Percentiles rank a stretch among this genome's conserved stretches.
These are phyloP conservation scores for Oreochromis aureus DNA, from an alignment of 2,113 vertebrate species.

Conservation along the genomic window DNA sequence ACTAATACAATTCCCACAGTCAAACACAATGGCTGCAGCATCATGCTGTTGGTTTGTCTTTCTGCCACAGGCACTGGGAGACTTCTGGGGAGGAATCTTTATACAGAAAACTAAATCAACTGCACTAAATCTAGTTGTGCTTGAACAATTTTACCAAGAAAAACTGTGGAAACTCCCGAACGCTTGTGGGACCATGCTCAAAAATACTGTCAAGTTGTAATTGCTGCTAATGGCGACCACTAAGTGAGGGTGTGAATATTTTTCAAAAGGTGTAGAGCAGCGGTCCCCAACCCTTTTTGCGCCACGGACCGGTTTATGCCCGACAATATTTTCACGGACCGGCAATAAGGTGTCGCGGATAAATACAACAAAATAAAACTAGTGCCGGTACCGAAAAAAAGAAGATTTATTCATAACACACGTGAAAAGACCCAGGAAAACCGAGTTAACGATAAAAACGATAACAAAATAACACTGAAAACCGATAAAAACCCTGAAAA, in stretches of 20 bases:
- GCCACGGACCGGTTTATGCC: no score
- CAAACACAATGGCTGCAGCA: not conserved
- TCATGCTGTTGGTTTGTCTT: not conserved
- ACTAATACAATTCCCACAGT: not conserved
- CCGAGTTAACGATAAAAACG: no score
- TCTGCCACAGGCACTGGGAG: not conserved
- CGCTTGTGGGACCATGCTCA: rapidly evolving
- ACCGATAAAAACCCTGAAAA: no score
- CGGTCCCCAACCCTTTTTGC: no score
- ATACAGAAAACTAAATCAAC: not conserved
- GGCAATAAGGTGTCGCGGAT: no score
- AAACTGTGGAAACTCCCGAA: rapidly evolving
- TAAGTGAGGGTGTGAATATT: not conserved
- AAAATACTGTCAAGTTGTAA: not conserved
- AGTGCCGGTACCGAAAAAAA: no score
- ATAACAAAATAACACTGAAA: no score
- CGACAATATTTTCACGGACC: no score
- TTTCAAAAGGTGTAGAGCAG: not conserved
- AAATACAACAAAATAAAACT: no score
- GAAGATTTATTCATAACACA: no score
- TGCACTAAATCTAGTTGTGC: not conserved
- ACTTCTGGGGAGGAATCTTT: not conserved
- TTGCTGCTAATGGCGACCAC: not conserved
- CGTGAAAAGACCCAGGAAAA: no score
- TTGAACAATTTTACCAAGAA: not conserved